Evolutionary conservation across 2,888 invertebrate genomes (phyloP), one percentile per base, ranked within the genome.

Genomic region (Atethmia centrago): DNA sequence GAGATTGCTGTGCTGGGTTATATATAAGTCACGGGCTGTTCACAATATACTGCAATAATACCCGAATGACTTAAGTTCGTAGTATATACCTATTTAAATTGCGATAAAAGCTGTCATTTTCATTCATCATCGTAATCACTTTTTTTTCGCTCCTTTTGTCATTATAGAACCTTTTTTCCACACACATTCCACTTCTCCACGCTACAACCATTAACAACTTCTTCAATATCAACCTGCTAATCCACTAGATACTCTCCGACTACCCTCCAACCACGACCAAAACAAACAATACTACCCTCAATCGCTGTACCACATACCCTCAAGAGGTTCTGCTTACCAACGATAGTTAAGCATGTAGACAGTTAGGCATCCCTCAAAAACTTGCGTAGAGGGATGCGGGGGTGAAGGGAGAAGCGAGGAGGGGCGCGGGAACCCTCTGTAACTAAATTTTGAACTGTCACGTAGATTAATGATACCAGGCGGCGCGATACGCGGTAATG

Each of bases 361-460:
- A 85, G 77, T 88, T 82, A 91, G 93, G 91, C 90, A 92, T 92
- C 92, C 92, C 93, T 94, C 94, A 94, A 94, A 94, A 95, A 94
- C 92, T 94, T 93, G 94, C 83, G 83, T 84, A 88, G 88, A 88
- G 83, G 82, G 84, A 87, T 67, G 82, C 80, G 85, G 85, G 85
- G 82, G 79, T 55, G 79, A 70, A 84, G 72, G 69, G 82, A 78
- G 76, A 74, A 63, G 74, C 71, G 78, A 74, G 83, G 80, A n/a
- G 80, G 89, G 87, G 88, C 83, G 85, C 88, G 88, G 89, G 92
- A 91, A 93, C 95, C 96, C 96, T 95, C 96, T 95, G 96, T 95
- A 96, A 96, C 96, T 96, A 95, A 96, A 96, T 96, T 96, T 96
- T 96, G 95, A 96, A 96, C 96, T 96, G 96, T 96, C 96, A 96